Evolutionary conservation across 2,113 vertebrate species (phyloP).

Genomic region (Petromus typicus): DNA sequence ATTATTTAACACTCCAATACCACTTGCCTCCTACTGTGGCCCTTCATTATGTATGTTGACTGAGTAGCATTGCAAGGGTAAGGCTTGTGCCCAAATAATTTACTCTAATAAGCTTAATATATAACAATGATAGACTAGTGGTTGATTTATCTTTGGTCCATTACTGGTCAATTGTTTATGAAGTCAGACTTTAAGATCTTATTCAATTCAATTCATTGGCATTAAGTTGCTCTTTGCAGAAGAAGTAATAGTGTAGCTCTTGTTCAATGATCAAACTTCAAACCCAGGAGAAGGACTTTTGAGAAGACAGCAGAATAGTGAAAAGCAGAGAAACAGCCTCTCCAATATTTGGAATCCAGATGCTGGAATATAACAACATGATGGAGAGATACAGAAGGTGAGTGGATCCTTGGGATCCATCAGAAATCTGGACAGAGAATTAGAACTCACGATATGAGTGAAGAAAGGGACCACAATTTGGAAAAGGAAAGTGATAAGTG

Average conservation of each 20-base stretch:
- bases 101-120: not conserved
- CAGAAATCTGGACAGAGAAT: not conserved
- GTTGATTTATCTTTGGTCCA: not conserved
- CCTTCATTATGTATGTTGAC: not conserved
- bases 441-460: not conserved
- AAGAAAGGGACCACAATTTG: not conserved
- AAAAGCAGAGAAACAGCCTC: not conserved
- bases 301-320: not conserved
- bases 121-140: not conserved
- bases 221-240: not conserved
- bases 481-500: not conserved
- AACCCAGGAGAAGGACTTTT: not conserved
- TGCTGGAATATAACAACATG: not conserved
- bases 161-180: not conserved
- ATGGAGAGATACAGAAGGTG: not conserved
- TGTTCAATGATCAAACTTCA: not conserved
- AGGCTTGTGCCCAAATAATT: not conserved
- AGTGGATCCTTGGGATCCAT: not conserved
- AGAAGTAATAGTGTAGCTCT: not conserved
- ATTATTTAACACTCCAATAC: not conserved
- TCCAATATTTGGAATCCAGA: not conserved
- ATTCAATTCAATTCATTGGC: not conserved
- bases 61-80: not conserved
- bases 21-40: rapidly evolving
- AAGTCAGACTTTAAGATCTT: not conserved